These are phyloP conservation scores for Ptiloglossa arizonensis DNA, from an alignment of 1,140 invertebrate genomes.

Conservation along the genomic window DNA sequence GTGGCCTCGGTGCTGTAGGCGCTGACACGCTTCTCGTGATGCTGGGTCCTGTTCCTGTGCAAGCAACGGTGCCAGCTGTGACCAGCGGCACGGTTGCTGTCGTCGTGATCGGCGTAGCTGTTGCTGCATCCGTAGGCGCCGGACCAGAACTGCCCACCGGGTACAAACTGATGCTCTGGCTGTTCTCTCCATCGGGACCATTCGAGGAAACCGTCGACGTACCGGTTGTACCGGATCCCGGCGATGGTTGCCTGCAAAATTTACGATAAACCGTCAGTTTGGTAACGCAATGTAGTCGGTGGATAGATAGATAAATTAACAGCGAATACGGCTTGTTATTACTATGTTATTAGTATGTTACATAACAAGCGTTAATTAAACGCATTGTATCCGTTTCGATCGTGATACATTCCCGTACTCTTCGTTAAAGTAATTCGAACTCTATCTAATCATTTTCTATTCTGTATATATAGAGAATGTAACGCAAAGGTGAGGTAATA, in stretches of 20 bases:
- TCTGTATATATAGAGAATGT: too few species aligned
- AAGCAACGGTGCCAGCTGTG: conserved; percentile 25
- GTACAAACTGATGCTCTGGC: conserved; percentile 72
- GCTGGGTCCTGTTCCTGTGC: conserved; percentile 58
- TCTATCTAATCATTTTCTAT: too few species aligned
- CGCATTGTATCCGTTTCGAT: too few species aligned
- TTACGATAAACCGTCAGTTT: not conserved
- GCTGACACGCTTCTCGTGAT: conserved; percentile 76
- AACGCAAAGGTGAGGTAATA: not conserved
- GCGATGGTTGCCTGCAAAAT: conserved; percentile 77
- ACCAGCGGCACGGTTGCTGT: conserved; percentile 58
- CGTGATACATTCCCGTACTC: too few species aligned
- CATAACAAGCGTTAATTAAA: too few species aligned
- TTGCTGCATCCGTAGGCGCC: conserved; percentile 72
- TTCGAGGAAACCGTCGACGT: conserved; percentile 77
- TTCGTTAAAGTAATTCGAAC: too few species aligned
- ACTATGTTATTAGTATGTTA: too few species aligned
- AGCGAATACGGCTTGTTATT: too few species aligned
- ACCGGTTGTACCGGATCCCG: conserved; percentile 76
- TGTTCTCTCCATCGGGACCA: conserved; percentile 72
- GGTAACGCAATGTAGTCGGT: not conserved
- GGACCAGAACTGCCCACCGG: conserved; percentile 63
- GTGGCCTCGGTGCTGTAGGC: conserved; percentile 71
- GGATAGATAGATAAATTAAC: not conserved
- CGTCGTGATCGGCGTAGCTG: conserved; percentile 69